Conservation (phyloP, 2,113 vertebrate genomes). For the Hucho hucho region DNA sequence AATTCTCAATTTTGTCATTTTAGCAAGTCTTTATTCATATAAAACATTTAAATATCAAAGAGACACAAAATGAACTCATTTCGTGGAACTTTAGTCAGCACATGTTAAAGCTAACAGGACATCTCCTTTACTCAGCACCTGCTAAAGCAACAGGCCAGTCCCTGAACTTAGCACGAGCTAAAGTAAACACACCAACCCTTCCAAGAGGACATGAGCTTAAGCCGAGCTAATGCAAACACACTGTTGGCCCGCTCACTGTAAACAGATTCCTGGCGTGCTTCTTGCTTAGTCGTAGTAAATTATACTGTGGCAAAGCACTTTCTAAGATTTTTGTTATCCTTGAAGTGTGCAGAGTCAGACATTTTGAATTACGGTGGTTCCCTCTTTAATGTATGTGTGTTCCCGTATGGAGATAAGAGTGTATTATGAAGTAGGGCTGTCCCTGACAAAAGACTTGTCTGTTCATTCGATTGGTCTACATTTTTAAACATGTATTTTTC, state of each 20-base stretch:
- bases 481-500: too few relatives aligned
- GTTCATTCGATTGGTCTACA: too few relatives aligned
- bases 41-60: too few relatives aligned
- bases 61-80: too few relatives aligned
- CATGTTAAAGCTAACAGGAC: not conserved
- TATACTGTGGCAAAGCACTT: not conserved
- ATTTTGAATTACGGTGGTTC: constrained; percentile 16
- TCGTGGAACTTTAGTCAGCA: too few relatives aligned
- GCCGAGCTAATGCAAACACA: constrained; percentile 28
- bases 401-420: constrained; percentile 23
- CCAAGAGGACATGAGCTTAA: constrained; percentile 27
- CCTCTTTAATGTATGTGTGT: constrained; percentile 4
- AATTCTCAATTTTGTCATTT: too few relatives aligned
- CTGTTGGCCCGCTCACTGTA: constrained; percentile 9
- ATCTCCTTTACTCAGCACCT: not conserved
- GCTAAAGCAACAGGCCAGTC: constrained; percentile 11
- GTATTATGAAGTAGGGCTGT: constrained; percentile 20
- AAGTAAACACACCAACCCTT: not conserved
- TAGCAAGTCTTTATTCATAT: not conserved
- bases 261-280: constrained; percentile 23
- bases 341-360: not conserved
- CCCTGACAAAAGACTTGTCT: too few relatives aligned
- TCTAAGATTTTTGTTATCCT: constrained; percentile 8
- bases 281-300: not conserved
- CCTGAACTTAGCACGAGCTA: not conserved